phyloP scores from a whole-genome alignment of 2,797 vertebrate genomes.

The Salmo trutta region DNA sequence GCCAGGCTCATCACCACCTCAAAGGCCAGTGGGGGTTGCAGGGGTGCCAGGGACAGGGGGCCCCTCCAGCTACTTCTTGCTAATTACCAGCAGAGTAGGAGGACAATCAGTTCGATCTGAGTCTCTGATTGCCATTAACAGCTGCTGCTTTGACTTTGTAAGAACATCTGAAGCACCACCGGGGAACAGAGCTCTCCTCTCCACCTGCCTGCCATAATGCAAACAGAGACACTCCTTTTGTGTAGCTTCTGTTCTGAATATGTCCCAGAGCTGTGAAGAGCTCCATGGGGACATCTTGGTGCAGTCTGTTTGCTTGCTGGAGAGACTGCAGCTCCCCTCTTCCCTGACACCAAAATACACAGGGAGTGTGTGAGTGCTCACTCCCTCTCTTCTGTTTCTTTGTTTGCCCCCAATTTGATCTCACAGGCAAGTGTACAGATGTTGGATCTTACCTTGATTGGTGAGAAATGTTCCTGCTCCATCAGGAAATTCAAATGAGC shows the following conservation, averaged over 20 bases:
- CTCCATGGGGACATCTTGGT: neutral
- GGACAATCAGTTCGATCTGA: neutral
- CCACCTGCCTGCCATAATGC: constrained; percentile 1
- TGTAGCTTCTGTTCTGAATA: neutral
- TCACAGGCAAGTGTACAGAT: neutral
- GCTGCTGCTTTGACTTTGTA: constrained; percentile 32
- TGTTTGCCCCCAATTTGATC: neutral
- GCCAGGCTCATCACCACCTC: constrained; percentile 4
- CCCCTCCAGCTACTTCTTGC: neutral
- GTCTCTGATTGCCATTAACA: constrained; percentile 24
- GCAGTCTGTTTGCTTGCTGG: neutral
- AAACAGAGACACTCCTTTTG: constrained; percentile 7
- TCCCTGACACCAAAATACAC: neutral
- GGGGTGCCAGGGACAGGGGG: neutral
- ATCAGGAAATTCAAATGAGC: too few species aligned
- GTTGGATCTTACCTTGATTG: too few species aligned
- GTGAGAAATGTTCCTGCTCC: too few species aligned
- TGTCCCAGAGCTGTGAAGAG: constrained; percentile 12
- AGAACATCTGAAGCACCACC: neutral
- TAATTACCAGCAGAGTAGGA: constrained; percentile 3
- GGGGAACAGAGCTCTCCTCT: neutral
- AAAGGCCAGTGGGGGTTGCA: neutral
- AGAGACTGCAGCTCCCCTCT: neutral
- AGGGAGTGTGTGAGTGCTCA: neutral
- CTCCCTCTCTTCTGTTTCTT: neutral